A percentile compares a stretch with the other conserved stretches of the same genome.
Evolutionary conservation across 1,140 invertebrate species (phyloP).

Genomic region (Oscheius sp.): DNA sequence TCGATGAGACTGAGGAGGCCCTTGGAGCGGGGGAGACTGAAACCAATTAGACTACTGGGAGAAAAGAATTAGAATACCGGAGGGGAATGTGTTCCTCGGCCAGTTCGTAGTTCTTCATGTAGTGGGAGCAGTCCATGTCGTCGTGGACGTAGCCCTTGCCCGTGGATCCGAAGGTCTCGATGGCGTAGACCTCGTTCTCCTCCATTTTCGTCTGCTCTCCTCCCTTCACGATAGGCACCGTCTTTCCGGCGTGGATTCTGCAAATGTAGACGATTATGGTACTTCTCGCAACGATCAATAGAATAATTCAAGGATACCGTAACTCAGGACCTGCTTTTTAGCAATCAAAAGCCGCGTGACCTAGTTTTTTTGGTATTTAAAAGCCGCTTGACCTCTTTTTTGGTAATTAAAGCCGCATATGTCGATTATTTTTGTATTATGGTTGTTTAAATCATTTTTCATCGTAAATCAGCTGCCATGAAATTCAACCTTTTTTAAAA

Average conservation of each 20-base stretch:
- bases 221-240: slow-evolving; percentile 97
- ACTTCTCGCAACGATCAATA: slow-evolving; percentile 78
- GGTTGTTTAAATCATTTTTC: no score
- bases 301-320: no score
- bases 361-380: no score
- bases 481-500: no score
- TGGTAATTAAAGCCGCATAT: no score
- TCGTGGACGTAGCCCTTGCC: slow-evolving; percentile 93
- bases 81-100: slow-evolving; percentile 66
- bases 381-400: no score
- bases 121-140: slow-evolving; percentile 98
- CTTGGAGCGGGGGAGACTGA: slow-evolving; percentile 83
- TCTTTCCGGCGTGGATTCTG: slow-evolving; percentile 96
- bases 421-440: slow-evolving; percentile 7
- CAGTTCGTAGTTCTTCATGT: slow-evolving; percentile 98
- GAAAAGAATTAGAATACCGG: slow-evolving; percentile 40
- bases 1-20: slow-evolving; percentile 89
- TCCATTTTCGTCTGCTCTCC: slow-evolving; percentile 97
- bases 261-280: slow-evolving; percentile 94
- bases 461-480: no score
- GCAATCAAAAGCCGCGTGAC: no score
- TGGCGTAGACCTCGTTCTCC: slow-evolving; percentile 80
- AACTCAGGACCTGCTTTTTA: no score
- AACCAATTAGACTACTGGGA: slow-evolving; percentile 39
- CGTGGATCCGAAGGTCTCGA: slow-evolving; percentile 98